Base-by-base conservation (phyloP, 2,113 vertebrate genomes). In the Pollachius pollachius region DNA sequence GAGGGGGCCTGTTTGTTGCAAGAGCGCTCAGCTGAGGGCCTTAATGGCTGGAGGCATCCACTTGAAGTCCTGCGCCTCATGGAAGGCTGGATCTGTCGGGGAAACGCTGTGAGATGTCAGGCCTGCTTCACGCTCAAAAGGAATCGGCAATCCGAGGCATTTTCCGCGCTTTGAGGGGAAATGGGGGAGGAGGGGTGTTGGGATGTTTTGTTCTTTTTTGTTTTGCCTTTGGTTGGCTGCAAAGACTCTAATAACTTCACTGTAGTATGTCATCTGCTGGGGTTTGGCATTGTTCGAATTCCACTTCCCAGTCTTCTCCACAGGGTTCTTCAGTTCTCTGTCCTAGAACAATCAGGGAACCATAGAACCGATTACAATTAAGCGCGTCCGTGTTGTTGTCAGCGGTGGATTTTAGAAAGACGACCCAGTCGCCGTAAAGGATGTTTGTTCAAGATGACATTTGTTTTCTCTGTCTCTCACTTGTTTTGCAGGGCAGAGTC, bases 401-500 rank as follows among this genome's bases (percentile, higher is more conserved):
- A 74, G 25, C 37, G 37, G 37, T 8, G 37, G 37, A 41, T 41
- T 41, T 41, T 4, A 6, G 37, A 41, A 11, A 41, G 11, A 41
- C 37, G 34, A 37, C 3, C 34, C 34, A 37, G 34, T 37, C 4
- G 34, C 4, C 34, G 37, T 6, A 11, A 41, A 48, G 41, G 12
- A 9, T 48, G 41, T 48, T 48, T 54, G 70, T 62, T 69, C 63
- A 61, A 73, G 68, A 27, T 68, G 17, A 65, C 76, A 21, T 69
- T 69, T 37, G 68, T 48, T 75, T 17, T 21, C 15, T 78, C n/a
- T 66, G 8, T 48, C 12, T 48, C 41, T 48, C 41, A 9, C 23
- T 80, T 52, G 67, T n/a, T 84, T 84, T 85, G 73, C 93, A 99
- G 97, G 97, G 83, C 97, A 99, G 92, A 99, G 97, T 93, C 95